Percentiles rank a stretch among this genome's conserved stretches.
Evolutionary conservation across 2,888 invertebrate species (phyloP).

Genomic region (Tetranychus piercei): DNA sequence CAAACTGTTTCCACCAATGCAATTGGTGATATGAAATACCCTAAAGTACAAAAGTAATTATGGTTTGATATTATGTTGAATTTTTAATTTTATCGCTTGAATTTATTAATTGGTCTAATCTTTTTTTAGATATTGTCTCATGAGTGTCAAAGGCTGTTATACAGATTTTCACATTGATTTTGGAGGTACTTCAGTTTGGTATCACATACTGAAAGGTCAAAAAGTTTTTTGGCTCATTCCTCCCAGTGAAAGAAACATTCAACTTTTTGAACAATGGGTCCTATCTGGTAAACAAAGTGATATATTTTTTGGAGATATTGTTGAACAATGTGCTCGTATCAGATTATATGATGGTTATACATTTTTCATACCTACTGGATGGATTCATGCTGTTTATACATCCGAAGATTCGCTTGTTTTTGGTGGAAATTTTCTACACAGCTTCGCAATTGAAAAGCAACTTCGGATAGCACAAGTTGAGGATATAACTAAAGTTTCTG

Average conservation of each 20-base stretch:
- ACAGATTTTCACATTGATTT: slow-evolving; percentile 98
- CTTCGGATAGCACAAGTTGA: slow-evolving; percentile 87
- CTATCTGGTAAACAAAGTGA: slow-evolving; percentile 46
- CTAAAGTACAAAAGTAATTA: slow-evolving; percentile 72
- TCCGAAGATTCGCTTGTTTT: slow-evolving; percentile 89
- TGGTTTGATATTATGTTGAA: not conserved
- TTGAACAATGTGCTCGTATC: slow-evolving; percentile 76
- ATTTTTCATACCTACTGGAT: slow-evolving; percentile 79
- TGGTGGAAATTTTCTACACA: slow-evolving; percentile 92
- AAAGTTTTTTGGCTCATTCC: slow-evolving; percentile 53
- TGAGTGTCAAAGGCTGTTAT: slow-evolving; percentile 93
- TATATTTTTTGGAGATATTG: slow-evolving; percentile 87
- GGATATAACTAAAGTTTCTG: slow-evolving; percentile 78
- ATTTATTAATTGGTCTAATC: not conserved
- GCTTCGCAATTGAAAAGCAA: slow-evolving; percentile 86
- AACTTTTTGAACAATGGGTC: slow-evolving; percentile 85
- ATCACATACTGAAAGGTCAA: slow-evolving; percentile 74
- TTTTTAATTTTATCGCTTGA: not conserved
- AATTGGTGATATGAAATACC: slow-evolving; percentile 91
- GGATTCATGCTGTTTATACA: slow-evolving; percentile 97
- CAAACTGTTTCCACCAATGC: slow-evolving; percentile 80
- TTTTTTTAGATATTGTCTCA: slow-evolving; percentile 48
- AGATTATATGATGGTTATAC: slow-evolving; percentile 63
- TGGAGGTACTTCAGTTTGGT: slow-evolving; percentile 97
- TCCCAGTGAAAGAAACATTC: slow-evolving; percentile 79